A percentile compares a stretch with the other conserved stretches of the same genome.
Conservation (phyloP, 1,140 invertebrate genomes). For the Heliconius himera region DNA sequence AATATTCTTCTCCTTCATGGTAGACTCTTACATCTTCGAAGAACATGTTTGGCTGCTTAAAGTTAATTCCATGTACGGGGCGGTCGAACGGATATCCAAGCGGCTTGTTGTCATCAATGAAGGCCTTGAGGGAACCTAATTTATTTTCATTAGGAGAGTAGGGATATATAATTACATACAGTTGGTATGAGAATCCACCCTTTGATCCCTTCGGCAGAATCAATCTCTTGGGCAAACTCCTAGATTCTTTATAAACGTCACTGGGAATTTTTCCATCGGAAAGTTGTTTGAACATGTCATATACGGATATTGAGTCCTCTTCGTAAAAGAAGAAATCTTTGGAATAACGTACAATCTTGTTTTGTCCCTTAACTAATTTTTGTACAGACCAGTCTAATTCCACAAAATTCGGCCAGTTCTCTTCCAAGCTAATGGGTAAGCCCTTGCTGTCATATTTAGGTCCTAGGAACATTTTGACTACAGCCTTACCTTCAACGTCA, state of each 20-base stretch:
- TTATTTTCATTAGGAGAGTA: slow-evolving; percentile 53
- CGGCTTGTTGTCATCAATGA: slow-evolving; percentile 76
- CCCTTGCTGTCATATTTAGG: slow-evolving; percentile 80
- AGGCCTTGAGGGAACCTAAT: slow-evolving; percentile 48
- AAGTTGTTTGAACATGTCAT: slow-evolving; percentile 83
- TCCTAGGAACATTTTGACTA: slow-evolving; percentile 85
- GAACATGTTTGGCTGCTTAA: slow-evolving; percentile 85
- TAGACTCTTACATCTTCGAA: slow-evolving; percentile 85
- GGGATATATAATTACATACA: slow-evolving; percentile 86
- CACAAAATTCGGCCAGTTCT: slow-evolving; percentile 84
- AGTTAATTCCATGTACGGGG: slow-evolving; percentile 81
- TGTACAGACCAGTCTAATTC: slow-evolving; percentile 87
- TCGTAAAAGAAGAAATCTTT: slow-evolving; percentile 84
- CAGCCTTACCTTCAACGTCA: slow-evolving; percentile 80
- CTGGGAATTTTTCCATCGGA: slow-evolving; percentile 78
- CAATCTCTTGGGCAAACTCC: slow-evolving; percentile 84
- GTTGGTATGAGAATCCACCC: slow-evolving; percentile 84
- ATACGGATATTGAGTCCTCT: slow-evolving; percentile 84
- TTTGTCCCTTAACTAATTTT: slow-evolving; percentile 84
- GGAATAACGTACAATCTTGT: slow-evolving; percentile 85
- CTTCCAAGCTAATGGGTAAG: slow-evolving; percentile 81
- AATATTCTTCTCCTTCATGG: slow-evolving; percentile 81
- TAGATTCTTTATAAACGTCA: slow-evolving; percentile 79
- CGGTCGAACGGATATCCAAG: slow-evolving; percentile 87
- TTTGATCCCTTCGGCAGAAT: slow-evolving; percentile 86